These are phyloP conservation scores for Enhydra lutris DNA, from an alignment of 2,113 vertebrate genomes.

Conservation along the genomic window DNA sequence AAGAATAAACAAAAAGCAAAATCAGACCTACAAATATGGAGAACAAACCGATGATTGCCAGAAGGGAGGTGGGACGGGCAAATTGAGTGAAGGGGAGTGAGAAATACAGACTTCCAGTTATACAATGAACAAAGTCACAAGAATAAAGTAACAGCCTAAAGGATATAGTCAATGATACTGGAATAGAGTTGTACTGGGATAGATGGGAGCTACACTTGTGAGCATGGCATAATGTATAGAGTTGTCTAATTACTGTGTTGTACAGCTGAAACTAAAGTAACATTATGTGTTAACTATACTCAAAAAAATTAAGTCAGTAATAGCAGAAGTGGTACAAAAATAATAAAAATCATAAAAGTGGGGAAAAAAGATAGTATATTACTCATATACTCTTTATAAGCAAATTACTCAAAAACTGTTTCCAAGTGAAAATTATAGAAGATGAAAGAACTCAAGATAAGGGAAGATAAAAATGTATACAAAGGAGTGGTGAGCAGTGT, in stretches of 20 bases:
- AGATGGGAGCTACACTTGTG: neutral
- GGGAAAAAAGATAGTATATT: neutral
- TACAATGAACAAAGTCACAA: neutral
- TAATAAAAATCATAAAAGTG: neutral
- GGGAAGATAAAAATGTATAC: neutral
- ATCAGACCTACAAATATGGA: neutral
- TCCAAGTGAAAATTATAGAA: conserved; percentile 15
- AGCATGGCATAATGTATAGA: neutral
- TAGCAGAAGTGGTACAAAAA: neutral
- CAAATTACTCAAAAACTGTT: neutral
- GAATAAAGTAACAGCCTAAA: neutral
- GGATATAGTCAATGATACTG: neutral
- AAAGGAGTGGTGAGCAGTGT: neutral
- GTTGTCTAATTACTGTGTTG: neutral
- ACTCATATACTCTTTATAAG: neutral
- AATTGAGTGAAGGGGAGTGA: neutral
- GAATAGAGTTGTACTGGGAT: neutral
- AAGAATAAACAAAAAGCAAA: neutral
- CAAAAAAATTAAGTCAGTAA: neutral
- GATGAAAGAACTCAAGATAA: neutral
- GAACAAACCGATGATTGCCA: neutral
- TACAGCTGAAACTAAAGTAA: neutral
- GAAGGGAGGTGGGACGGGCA: neutral
- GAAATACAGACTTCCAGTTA: neutral
- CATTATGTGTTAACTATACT: neutral